Evolutionary conservation across 2,888 invertebrate species (phyloP).

Genomic region (Cryptocheilus praepositus): DNA sequence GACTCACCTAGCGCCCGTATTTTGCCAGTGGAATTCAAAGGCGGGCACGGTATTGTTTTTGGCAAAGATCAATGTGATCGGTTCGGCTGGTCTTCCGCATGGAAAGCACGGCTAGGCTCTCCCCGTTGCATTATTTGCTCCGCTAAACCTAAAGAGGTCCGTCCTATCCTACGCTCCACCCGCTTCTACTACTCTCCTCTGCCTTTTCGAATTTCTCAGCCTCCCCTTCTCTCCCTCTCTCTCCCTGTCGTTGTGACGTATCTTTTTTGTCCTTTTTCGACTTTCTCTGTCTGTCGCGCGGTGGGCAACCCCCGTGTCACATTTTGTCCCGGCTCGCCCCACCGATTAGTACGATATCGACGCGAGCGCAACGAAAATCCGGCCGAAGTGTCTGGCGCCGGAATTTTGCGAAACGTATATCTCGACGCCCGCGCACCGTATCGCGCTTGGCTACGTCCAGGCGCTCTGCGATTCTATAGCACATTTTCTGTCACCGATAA

Average conservation of each 20-base stretch:
- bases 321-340: conserved; percentile 27
- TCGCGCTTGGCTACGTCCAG: too few species aligned
- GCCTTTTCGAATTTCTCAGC: conserved; percentile 31
- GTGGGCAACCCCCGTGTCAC: not conserved
- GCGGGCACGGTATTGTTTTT: conserved; percentile 69
- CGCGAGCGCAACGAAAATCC: conserved; percentile 34
- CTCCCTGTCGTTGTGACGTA: conserved; percentile 8
- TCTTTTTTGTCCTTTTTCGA: not conserved
- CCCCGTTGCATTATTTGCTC: conserved; percentile 65
- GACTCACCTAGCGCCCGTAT: conserved; percentile 66
- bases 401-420: too few species aligned
- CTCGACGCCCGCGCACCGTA: too few species aligned
- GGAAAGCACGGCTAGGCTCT: conserved; percentile 47
- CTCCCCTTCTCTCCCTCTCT: conserved; percentile 8
- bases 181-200: conserved; percentile 34
- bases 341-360: conserved; percentile 40
- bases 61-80: conserved; percentile 71
- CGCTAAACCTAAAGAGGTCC: conserved; percentile 66
- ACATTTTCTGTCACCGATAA: too few species aligned
- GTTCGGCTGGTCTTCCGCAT: conserved; percentile 65
- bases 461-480: too few species aligned
- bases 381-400: not conserved
- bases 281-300: not conserved
- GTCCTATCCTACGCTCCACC: conserved; percentile 47
- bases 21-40: conserved; percentile 64